phyloP scores from a whole-genome alignment of 2,113 vertebrate species.

The Helogale parvula region DNA sequence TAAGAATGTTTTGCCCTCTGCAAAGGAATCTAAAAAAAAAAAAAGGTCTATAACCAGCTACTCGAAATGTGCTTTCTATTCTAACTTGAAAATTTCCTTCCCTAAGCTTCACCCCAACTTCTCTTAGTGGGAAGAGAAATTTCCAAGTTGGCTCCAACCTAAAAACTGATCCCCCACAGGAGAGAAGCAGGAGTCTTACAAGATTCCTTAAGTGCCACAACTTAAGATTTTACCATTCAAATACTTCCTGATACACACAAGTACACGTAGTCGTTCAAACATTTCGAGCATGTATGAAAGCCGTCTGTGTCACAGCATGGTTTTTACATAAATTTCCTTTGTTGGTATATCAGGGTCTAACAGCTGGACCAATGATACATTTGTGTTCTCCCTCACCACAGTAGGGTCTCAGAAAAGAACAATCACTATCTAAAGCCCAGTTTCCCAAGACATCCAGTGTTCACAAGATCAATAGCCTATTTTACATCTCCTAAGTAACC shows the following conservation, averaged over 20 bases:
- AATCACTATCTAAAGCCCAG: neutral
- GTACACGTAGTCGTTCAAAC: neutral
- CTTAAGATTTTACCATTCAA: neutral
- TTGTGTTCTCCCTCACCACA: neutral
- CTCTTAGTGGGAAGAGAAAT: neutral
- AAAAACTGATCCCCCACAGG: neutral
- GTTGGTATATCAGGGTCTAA: neutral
- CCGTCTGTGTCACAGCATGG: neutral
- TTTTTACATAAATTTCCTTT: neutral
- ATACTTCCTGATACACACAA: neutral
- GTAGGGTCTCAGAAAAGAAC: neutral
- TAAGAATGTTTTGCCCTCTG: neutral
- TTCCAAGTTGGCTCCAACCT: neutral
- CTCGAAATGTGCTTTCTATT: slow-evolving; percentile 6
- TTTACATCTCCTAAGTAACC: neutral
- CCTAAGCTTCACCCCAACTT: neutral
- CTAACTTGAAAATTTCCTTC: neutral
- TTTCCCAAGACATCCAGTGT: neutral
- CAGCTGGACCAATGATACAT: neutral
- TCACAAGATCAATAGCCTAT: neutral
- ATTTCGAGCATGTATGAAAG: neutral
- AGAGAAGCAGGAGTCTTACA: neutral
- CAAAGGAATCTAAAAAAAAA: neutral
- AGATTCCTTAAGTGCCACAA: neutral
- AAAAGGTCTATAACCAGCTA: neutral